Conservation (phyloP, 2,888 invertebrate genomes). For the Sarcophaga carnaria region DNA sequence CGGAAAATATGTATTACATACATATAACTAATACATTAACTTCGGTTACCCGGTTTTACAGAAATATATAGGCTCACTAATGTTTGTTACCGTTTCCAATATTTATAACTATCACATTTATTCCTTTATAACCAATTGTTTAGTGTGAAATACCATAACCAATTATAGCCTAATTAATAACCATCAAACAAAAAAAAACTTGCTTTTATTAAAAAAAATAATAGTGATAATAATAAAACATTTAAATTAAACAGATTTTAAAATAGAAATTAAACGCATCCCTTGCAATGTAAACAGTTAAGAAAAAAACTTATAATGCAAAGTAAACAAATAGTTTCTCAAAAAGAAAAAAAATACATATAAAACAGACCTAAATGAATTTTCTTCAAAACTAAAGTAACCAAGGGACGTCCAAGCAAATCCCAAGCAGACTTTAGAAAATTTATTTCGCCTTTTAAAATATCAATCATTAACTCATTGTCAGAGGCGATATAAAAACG, state of each 20-base stretch:
- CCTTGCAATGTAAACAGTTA: slow-evolving; percentile 74
- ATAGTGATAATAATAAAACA: slow-evolving; percentile 57
- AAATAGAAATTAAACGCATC: slow-evolving; percentile 72
- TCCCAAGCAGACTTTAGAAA: slow-evolving; percentile 99
- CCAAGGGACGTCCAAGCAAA: slow-evolving; percentile 97
- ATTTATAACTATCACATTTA: slow-evolving; percentile 7
- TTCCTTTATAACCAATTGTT: slow-evolving; percentile 2
- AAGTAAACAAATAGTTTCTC: slow-evolving; percentile 64
- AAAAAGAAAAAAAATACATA: slow-evolving; percentile 62
- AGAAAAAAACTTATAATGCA: slow-evolving; percentile 70
- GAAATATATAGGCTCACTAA: not conserved
- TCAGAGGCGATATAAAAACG: slow-evolving; percentile 99
- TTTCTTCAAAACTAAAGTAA: slow-evolving; percentile 94
- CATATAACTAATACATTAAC: no score
- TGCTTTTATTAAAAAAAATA: slow-evolving; percentile 68
- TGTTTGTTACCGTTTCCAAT: slow-evolving; percentile 6
- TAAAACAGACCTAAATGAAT: slow-evolving; percentile 90
- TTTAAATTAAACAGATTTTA: slow-evolving; percentile 67
- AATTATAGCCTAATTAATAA: slow-evolving; percentile 8
- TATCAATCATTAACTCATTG: slow-evolving; percentile 98
- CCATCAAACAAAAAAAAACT: slow-evolving; percentile 50
- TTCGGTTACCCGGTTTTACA: no score
- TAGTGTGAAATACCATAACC: slow-evolving; percentile 33
- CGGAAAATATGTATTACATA: no score
- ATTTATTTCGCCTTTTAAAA: slow-evolving; percentile 97